phyloP scores from a whole-genome alignment of 1,140 invertebrate genomes.

The Drosophila pandora region DNA sequence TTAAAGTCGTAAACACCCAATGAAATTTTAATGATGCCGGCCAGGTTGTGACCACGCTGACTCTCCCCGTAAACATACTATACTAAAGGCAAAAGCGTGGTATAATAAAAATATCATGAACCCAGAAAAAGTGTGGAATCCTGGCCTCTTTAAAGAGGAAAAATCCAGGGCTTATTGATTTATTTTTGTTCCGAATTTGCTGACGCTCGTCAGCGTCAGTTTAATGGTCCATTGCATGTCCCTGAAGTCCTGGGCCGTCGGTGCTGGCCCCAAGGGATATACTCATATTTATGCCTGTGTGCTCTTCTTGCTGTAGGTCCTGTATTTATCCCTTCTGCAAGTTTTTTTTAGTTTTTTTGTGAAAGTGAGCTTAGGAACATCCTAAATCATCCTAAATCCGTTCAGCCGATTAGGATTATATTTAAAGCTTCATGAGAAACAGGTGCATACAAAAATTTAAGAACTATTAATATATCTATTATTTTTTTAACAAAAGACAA shows the following conservation, averaged over 20 bases:
- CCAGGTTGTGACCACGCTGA: constrained; percentile 28
- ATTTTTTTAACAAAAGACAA: too few relatives aligned
- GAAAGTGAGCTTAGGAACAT: constrained; percentile 29
- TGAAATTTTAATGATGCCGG: constrained; percentile 64
- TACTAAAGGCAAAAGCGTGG: neutral
- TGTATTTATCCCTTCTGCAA: neutral
- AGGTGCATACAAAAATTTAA: too few relatives aligned
- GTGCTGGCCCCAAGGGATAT: constrained; percentile 26
- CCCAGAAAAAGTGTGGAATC: constrained; percentile 16
- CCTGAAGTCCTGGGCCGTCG: constrained; percentile 7
- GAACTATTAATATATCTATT: too few relatives aligned
- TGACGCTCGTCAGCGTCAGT: constrained; percentile 37
- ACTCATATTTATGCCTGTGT: constrained; percentile 42
- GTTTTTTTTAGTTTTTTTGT: neutral
- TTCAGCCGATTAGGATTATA: too few relatives aligned
- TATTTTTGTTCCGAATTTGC: constrained; percentile 25
- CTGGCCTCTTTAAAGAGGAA: constrained; percentile 43
- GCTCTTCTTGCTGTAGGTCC: constrained; percentile 10
- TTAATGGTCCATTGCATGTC: constrained; percentile 63
- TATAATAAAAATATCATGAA: constrained; percentile 2
- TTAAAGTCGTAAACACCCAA: constrained; percentile 75
- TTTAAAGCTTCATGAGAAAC: too few relatives aligned
- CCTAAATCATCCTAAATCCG: constrained; percentile 23
- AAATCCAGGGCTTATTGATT: constrained; percentile 56
- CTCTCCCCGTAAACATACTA: neutral